Conservation (phyloP, 2,797 vertebrate genomes). For the Hemitrygon akajei region DNA sequence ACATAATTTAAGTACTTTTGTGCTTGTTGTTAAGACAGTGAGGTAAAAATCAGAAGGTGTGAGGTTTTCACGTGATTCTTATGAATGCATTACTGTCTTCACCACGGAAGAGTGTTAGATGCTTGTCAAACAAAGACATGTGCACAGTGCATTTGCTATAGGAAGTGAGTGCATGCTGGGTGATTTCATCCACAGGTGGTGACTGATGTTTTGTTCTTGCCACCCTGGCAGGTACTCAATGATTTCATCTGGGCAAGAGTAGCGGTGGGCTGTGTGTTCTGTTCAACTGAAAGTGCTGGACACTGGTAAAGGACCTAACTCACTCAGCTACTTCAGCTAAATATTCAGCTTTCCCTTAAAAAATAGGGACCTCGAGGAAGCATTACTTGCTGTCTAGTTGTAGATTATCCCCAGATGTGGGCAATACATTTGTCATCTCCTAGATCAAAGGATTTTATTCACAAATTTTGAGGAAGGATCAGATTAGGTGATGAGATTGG, state of each 20-base stretch:
- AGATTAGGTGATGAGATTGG: background rate
- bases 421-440: background rate
- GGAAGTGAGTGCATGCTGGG: background rate
- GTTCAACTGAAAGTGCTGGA: conserved; percentile 1
- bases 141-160: background rate
- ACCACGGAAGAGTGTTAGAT: background rate
- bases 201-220: background rate
- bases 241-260: background rate
- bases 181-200: background rate
- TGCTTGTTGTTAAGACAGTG: background rate
- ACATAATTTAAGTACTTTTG: background rate
- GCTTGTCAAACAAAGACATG: background rate
- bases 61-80: background rate
- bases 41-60: background rate
- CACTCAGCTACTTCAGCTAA: background rate
- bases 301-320: background rate
- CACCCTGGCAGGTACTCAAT: background rate
- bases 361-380: background rate
- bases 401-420: background rate
- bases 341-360: background rate
- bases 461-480: background rate
- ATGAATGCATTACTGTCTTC: background rate
- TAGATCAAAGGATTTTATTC: background rate
- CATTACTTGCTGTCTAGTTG: background rate
- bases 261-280: background rate